Percentiles rank a stretch among this genome's conserved stretches.
Conservation (phyloP, 2,888 invertebrate genomes). For the Eristalis arbustorum region DNA sequence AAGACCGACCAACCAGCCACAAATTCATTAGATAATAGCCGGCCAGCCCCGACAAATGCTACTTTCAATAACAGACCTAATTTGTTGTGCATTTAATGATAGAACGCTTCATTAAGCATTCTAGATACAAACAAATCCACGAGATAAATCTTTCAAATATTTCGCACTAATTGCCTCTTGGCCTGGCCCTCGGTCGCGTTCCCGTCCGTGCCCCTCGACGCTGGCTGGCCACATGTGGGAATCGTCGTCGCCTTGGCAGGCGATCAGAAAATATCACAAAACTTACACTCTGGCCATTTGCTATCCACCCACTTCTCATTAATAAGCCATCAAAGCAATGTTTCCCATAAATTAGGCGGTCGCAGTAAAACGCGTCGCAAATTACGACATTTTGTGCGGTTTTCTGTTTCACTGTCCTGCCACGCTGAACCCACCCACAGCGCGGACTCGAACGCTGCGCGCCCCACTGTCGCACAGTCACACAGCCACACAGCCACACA, state of each 20-base stretch:
- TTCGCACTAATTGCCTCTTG: slow-evolving; percentile 61
- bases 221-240: not conserved
- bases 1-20: slow-evolving; percentile 38
- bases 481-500: not conserved
- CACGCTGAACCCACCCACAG: slow-evolving; percentile 37
- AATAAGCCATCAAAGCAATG: slow-evolving; percentile 57
- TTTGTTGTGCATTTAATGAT: slow-evolving; percentile 61
- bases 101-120: slow-evolving; percentile 48
- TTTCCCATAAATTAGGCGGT: slow-evolving; percentile 39
- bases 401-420: not conserved
- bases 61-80: slow-evolving; percentile 59
- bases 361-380: slow-evolving; percentile 37
- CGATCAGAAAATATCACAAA: slow-evolving; percentile 45
- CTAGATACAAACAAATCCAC: slow-evolving; percentile 45
- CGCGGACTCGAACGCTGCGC: not conserved
- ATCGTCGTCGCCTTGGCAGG: slow-evolving; percentile 40
- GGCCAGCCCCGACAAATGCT: slow-evolving; percentile 23
- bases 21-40: slow-evolving; percentile 61
- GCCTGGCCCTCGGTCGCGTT: not conserved
- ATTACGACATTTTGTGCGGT: slow-evolving; percentile 39
- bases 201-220: not conserved
- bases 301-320: slow-evolving; percentile 60
- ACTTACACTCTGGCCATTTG: slow-evolving; percentile 44
- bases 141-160: slow-evolving; percentile 56
- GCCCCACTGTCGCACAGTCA: not conserved